These are phyloP conservation scores for Brachyptera risi DNA, from an alignment of 2,888 invertebrate species.

Conservation along the genomic window DNA sequence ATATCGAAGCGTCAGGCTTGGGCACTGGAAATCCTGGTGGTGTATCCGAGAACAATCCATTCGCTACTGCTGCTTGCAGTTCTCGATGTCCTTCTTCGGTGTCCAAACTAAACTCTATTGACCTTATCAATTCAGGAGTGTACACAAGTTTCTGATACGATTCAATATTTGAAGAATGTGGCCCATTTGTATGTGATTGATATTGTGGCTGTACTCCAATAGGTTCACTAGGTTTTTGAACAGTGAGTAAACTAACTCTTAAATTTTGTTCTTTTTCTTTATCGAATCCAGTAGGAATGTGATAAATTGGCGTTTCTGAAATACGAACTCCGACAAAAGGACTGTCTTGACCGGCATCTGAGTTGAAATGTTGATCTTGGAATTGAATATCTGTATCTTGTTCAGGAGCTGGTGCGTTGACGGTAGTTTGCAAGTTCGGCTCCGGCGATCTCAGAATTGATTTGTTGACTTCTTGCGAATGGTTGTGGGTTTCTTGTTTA, in stretches of 20 bases:
- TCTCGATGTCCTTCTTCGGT: slow-evolving; percentile 41
- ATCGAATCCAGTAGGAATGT: neutral
- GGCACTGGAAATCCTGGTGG: no score
- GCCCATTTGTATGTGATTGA: neutral
- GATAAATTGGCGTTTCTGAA: slow-evolving; percentile 5
- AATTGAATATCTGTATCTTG: neutral
- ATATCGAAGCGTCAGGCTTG: no score
- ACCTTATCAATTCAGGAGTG: slow-evolving; percentile 42
- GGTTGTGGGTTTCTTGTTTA: neutral
- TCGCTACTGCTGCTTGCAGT: slow-evolving; percentile 42
- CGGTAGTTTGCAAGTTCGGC: neutral
- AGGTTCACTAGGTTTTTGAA: neutral
- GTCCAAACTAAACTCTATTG: slow-evolving; percentile 43
- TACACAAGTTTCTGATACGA: slow-evolving; percentile 7
- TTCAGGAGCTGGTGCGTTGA: neutral
- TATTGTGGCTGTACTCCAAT: slow-evolving; percentile 16
- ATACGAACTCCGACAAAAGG: slow-evolving; percentile 5
- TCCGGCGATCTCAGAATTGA: neutral
- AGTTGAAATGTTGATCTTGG: neutral
- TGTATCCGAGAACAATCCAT: slow-evolving; percentile 39
- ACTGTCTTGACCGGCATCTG: neutral
- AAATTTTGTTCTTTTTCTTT: neutral
- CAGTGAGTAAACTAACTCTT: neutral
- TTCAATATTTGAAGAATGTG: neutral
- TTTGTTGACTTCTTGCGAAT: neutral